Percentiles rank a stretch among this genome's conserved stretches.
phyloP scores from a whole-genome alignment of 2,113 vertebrate species.

The Cichladusa arquata region DNA sequence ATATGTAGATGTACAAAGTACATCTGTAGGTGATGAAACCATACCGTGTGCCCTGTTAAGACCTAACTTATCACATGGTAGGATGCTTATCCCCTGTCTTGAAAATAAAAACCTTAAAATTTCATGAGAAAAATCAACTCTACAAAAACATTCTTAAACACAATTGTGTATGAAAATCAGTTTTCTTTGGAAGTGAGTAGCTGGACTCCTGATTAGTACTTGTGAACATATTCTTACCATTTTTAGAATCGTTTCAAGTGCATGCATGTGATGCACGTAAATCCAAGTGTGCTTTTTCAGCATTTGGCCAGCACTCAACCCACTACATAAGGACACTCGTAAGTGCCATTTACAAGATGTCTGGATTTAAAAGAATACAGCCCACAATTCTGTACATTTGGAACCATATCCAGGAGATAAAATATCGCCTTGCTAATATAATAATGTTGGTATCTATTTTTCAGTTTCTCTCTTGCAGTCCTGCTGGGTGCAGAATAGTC shows the following conservation, averaged over 20 bases:
- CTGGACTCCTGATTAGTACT: not conserved
- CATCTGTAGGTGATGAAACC: not conserved
- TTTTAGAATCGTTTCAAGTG: not conserved
- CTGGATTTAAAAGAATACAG: not conserved
- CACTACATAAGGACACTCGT: not conserved
- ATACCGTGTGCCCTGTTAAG: rapidly evolving
- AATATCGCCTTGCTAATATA: not conserved
- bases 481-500: not conserved
- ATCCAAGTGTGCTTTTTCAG: not conserved
- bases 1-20: not conserved
- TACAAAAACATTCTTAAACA: not conserved
- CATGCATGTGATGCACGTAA: not conserved
- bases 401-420: not conserved
- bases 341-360: not conserved
- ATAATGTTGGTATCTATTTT: not conserved
- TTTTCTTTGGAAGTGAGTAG: not conserved
- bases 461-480: not conserved
- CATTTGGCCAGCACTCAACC: not conserved
- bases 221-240: not conserved
- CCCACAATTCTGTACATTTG: not conserved
- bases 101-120: not conserved
- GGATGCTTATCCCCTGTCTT: not conserved
- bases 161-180: not conserved
- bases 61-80: not conserved
- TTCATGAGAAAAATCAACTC: not conserved